A percentile compares a stretch with the other conserved stretches of the same genome.
Evolutionary conservation across 2,113 vertebrate genomes (phyloP).

Genomic region (Spea bombifrons): DNA sequence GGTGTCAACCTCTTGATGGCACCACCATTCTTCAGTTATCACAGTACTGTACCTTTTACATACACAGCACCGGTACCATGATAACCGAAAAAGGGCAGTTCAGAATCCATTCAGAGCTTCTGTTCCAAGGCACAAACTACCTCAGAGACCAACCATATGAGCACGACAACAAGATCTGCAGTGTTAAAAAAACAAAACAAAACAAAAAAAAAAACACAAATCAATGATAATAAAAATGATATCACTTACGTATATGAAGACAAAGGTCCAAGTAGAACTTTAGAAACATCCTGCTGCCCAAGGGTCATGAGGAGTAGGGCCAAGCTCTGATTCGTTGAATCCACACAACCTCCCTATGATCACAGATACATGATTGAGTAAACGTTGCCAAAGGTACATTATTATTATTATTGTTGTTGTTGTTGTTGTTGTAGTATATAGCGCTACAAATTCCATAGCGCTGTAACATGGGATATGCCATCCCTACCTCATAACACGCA

Average conservation of each 20-base stretch:
- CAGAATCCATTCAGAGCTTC: constrained; percentile 55
- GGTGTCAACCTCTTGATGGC: constrained; percentile 73
- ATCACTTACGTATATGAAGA: constrained; percentile 92
- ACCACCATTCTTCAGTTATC: constrained; percentile 99
- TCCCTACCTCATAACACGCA: too few relatives aligned
- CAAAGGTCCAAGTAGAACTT: constrained; percentile 88
- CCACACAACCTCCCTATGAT: constrained; percentile 90
- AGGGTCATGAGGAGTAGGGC: constrained; percentile 91
- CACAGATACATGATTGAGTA: background rate
- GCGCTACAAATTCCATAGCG: too few relatives aligned
- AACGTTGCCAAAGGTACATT: background rate
- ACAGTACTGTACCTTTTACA: constrained; percentile 99
- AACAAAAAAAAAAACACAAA: too few relatives aligned
- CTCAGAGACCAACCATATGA: too few relatives aligned
- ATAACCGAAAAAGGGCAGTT: constrained; percentile 99
- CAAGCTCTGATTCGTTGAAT: constrained; percentile 93
- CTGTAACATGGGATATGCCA: too few relatives aligned
- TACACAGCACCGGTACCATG: constrained; percentile 99
- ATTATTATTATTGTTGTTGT: too few relatives aligned
- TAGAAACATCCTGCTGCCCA: constrained; percentile 95
- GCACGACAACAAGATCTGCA: too few relatives aligned
- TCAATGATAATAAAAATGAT: background rate
- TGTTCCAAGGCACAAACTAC: background rate
- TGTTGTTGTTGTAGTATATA: too few relatives aligned
- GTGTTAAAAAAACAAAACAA: too few relatives aligned